Evolutionary conservation across 2,888 invertebrate species (phyloP).

Genomic region (Napeogenes sylphis): DNA sequence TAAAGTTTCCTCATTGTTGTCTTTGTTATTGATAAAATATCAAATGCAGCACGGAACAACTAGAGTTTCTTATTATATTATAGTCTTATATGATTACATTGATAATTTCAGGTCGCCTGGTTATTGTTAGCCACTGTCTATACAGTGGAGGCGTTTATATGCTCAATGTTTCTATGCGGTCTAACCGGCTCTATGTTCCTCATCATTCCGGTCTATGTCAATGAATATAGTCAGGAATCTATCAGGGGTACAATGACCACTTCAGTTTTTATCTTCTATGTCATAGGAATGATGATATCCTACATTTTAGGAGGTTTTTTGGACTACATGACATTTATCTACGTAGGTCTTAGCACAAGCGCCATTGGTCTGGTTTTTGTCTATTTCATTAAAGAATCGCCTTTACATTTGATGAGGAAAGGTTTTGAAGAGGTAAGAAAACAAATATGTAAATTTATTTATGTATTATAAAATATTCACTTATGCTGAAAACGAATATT

Average conservation of each 20-base stretch:
- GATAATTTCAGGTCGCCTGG: constrained; percentile 48
- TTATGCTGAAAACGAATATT: too few relatives aligned
- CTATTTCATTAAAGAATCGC: constrained; percentile 50
- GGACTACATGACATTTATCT: constrained; percentile 49
- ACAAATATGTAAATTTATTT: too few relatives aligned
- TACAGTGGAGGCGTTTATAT: constrained; percentile 48
- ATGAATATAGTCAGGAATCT: constrained; percentile 58
- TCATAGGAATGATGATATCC: constrained; percentile 52
- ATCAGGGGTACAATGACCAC: constrained; percentile 58
- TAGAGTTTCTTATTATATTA: too few relatives aligned
- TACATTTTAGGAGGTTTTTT: constrained; percentile 53
- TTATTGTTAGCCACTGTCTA: constrained; percentile 39
- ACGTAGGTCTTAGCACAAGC: constrained; percentile 42
- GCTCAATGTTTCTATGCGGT: constrained; percentile 51
- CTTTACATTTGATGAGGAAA: constrained; percentile 50
- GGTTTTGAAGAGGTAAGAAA: constrained; percentile 28
- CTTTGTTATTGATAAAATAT: too few relatives aligned
- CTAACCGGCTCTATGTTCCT: constrained; percentile 45
- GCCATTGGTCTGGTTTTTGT: constrained; percentile 39
- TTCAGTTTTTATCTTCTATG: constrained; percentile 46
- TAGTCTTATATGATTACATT: too few relatives aligned
- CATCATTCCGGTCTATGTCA: constrained; percentile 48
- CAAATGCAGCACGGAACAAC: too few relatives aligned
- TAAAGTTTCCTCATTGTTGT: too few relatives aligned
- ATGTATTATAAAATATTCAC: too few relatives aligned